Evolutionary conservation across 1,140 invertebrate genomes (phyloP).

Genomic region (Oedothorax gibbosus): DNA sequence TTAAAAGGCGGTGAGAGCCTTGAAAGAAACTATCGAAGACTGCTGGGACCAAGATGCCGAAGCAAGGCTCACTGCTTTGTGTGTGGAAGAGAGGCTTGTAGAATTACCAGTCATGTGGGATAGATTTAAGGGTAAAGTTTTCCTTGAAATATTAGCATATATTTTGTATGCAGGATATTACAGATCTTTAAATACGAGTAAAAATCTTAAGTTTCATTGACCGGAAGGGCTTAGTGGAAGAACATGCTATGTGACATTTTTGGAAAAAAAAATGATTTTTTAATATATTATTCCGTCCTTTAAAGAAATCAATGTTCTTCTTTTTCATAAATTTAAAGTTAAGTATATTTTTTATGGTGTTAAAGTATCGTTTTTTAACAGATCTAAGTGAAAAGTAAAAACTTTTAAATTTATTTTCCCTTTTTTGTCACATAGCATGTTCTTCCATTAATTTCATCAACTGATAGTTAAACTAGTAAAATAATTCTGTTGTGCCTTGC

Average conservation of each 20-base stretch:
- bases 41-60: slow-evolving; percentile 96
- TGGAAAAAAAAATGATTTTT: background rate
- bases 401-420: too few species aligned
- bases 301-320: too few species aligned
- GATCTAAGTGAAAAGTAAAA: too few species aligned
- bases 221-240: too few species aligned
- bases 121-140: slow-evolving; percentile 67
- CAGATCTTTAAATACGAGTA: background rate
- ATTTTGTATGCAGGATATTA: background rate
- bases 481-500: too few species aligned
- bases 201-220: background rate
- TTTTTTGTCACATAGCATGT: too few species aligned
- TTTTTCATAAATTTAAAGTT: too few species aligned
- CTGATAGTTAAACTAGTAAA: too few species aligned
- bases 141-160: background rate
- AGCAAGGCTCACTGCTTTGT: slow-evolving; percentile 89
- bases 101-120: slow-evolving; percentile 77
- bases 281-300: too few species aligned
- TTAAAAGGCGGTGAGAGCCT: slow-evolving; percentile 75
- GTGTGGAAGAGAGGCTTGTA: slow-evolving; percentile 86
- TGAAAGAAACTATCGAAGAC: slow-evolving; percentile 91
- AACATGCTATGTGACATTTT: background rate
- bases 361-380: too few species aligned
- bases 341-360: too few species aligned
- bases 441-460: too few species aligned